Conservation (phyloP, 2,797 vertebrate species). For the Syncerus caffer region DNA sequence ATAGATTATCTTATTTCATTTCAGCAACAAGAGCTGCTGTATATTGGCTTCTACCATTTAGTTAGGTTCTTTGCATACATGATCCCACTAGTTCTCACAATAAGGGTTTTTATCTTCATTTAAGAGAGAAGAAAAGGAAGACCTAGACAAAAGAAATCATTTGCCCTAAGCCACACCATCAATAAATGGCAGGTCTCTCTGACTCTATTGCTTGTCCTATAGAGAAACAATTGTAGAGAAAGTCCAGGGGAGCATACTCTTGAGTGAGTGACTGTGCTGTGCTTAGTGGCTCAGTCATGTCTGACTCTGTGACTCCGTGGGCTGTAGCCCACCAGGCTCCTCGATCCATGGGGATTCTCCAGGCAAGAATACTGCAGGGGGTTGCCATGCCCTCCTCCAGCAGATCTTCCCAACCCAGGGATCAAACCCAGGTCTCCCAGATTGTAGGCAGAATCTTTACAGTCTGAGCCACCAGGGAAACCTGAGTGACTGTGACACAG, state of each 20-base stretch:
- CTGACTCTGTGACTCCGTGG: background rate
- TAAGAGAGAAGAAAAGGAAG: conserved; percentile 6
- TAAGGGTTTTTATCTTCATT: background rate
- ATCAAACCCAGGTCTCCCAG: background rate
- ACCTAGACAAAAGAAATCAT: background rate
- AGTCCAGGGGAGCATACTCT: background rate
- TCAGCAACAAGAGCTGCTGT: background rate
- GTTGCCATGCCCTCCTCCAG: background rate
- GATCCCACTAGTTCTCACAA: conserved; percentile 23
- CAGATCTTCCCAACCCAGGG: background rate
- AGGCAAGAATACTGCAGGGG: background rate
- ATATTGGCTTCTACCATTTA: background rate
- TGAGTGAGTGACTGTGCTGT: background rate
- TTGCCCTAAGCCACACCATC: background rate
- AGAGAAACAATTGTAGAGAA: background rate
- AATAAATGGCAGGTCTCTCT: background rate
- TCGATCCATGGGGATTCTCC: background rate
- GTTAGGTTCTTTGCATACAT: background rate
- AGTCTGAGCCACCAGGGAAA: background rate
- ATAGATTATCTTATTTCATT: conserved; percentile 25
- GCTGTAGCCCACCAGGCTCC: background rate
- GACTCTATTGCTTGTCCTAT: background rate
- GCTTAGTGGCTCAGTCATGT: background rate
- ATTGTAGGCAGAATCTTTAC: background rate
- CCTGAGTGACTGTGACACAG: background rate